These are phyloP conservation scores for Incurvaria masculella DNA, from an alignment of 2,888 invertebrate species.

Conservation along the genomic window DNA sequence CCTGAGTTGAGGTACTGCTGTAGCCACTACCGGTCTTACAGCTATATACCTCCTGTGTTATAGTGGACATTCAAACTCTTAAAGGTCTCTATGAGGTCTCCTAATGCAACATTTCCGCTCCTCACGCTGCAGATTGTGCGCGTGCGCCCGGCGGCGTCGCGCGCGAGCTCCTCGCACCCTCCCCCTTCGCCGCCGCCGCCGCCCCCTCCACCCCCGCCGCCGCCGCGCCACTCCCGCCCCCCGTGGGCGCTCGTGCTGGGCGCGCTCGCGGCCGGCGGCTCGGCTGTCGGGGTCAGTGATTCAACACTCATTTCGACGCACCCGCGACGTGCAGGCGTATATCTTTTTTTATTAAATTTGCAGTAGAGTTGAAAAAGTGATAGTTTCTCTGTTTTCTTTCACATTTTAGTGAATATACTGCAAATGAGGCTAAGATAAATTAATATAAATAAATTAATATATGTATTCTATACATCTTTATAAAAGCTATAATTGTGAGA, in stretches of 20 bases:
- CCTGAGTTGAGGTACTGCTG: too few relatives aligned
- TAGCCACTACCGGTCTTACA: too few relatives aligned
- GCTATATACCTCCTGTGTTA: too few relatives aligned
- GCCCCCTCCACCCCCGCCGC: constrained; percentile 26
- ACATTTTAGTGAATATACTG: neutral
- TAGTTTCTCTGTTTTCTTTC: neutral
- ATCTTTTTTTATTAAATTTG: neutral
- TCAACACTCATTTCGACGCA: neutral
- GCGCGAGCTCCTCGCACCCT: constrained; percentile 26
- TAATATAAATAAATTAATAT: too few relatives aligned
- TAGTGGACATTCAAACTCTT: too few relatives aligned
- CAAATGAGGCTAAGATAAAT: too few relatives aligned
- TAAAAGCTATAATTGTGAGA: too few relatives aligned
- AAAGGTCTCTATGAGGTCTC: too few relatives aligned
- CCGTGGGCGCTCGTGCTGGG: constrained; percentile 34
- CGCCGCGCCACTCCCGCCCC: constrained; percentile 23
- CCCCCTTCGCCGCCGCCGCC: constrained; percentile 38
- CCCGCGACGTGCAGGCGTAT: neutral
- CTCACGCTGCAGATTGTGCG: too few relatives aligned
- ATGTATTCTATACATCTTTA: too few relatives aligned
- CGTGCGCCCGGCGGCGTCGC: constrained; percentile 15
- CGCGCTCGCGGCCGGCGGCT: constrained; percentile 33
- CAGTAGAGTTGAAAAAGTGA: neutral
- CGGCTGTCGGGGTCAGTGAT: constrained; percentile 38
- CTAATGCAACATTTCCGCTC: too few relatives aligned